A percentile compares a stretch with the other conserved stretches of the same genome.
Conservation (phyloP, 2,888 invertebrate species). For the Orchesella flavescens region DNA sequence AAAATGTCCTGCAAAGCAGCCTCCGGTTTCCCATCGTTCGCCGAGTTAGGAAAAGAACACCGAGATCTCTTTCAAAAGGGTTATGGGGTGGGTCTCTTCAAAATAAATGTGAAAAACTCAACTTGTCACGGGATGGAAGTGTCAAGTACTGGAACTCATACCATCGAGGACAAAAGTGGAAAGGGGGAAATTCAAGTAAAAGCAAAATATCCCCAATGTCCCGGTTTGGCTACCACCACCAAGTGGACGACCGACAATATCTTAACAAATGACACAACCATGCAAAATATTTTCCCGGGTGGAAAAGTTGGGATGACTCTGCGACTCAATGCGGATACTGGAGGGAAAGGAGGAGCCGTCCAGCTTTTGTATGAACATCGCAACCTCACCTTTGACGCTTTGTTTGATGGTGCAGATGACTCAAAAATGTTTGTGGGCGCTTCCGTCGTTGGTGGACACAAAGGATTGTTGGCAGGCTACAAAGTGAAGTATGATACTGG, state of each 20-base stretch:
- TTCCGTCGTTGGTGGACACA: constrained; percentile 33
- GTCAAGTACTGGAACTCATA: constrained; percentile 22
- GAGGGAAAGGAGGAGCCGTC: neutral
- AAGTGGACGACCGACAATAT: constrained; percentile 58
- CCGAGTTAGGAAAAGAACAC: constrained; percentile 46
- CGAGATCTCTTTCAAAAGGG: constrained; percentile 50
- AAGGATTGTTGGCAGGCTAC: constrained; percentile 40
- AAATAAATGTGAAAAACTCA: constrained; percentile 32
- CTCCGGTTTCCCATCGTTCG: too few species aligned
- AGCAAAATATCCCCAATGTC: neutral
- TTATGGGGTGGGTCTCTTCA: constrained; percentile 35
- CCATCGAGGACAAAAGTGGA: constrained; percentile 22
- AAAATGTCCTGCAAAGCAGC: too few species aligned
- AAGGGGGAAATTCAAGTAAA: constrained; percentile 29
- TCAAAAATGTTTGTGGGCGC: constrained; percentile 15
- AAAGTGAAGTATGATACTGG: constrained; percentile 35
- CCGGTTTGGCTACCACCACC: constrained; percentile 15
- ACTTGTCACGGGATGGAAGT: constrained; percentile 48
- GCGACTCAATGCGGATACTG: constrained; percentile 15
- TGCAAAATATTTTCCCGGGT: constrained; percentile 46
- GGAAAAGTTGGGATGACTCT: constrained; percentile 20
- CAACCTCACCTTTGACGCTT: constrained; percentile 41
- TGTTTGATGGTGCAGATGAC: constrained; percentile 24
- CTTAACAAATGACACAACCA: constrained; percentile 34
- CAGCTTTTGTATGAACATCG: constrained; percentile 32